A percentile compares a stretch with the other conserved stretches of the same genome.
These are phyloP conservation scores for Hycleus cichorii DNA, from an alignment of 1,140 invertebrate genomes.

Conservation along the genomic window DNA sequence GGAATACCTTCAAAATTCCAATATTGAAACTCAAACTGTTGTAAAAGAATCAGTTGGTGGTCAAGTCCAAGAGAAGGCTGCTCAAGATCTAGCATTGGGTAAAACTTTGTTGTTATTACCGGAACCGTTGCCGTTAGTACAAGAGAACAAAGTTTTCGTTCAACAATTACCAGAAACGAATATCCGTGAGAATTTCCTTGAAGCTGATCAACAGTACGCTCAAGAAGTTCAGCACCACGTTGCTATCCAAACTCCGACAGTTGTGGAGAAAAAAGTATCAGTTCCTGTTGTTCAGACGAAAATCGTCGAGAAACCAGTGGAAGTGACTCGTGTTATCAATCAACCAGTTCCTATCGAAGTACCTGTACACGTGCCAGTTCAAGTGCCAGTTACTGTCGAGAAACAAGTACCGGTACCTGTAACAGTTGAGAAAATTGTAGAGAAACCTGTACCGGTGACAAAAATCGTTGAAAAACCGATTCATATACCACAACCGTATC, in stretches of 20 bases:
- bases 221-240: slow-evolving; percentile 36
- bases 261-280: slow-evolving; percentile 46
- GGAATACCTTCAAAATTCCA: slow-evolving; percentile 41
- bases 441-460: slow-evolving; percentile 41
- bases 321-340: slow-evolving; percentile 48
- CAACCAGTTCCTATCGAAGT: slow-evolving; percentile 43
- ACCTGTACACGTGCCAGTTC: slow-evolving; percentile 39
- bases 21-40: slow-evolving; percentile 1
- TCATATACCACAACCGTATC: slow-evolving; percentile 31
- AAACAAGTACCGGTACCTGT: slow-evolving; percentile 23
- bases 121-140: neutral
- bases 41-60: slow-evolving; percentile 17
- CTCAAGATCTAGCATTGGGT: slow-evolving; percentile 26
- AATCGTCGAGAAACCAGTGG: slow-evolving; percentile 30
- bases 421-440: slow-evolving; percentile 39
- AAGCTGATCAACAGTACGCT: slow-evolving; percentile 17
- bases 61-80: slow-evolving; percentile 19
- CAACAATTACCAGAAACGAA: neutral
- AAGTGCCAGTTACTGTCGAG: slow-evolving; percentile 42
- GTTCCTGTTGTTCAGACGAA: slow-evolving; percentile 8
- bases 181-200: slow-evolving; percentile 3
- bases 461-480: slow-evolving; percentile 50
- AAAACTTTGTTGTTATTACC: slow-evolving; percentile 29
- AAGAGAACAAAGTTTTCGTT: neutral
- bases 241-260: slow-evolving; percentile 41